Evolutionary conservation across 2,888 invertebrate species (phyloP).

Genomic region (Drosophila dives): DNA sequence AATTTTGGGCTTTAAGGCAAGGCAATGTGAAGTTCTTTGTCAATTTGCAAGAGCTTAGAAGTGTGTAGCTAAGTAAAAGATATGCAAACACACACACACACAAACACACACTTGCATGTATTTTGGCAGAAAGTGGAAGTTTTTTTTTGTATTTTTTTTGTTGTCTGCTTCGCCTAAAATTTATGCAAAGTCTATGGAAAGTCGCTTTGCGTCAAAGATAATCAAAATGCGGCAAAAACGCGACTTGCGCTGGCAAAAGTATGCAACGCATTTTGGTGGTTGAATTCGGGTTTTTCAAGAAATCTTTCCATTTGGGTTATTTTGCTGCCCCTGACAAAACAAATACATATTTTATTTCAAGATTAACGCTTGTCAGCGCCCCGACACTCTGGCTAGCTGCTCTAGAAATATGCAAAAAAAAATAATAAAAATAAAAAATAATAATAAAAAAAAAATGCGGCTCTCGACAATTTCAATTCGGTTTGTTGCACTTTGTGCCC

Average conservation of each 20-base stretch:
- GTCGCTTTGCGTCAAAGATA: constrained; percentile 70
- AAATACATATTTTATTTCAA: constrained; percentile 75
- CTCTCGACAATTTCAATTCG: constrained; percentile 64
- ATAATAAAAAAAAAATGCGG: constrained; percentile 8
- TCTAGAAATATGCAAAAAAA: constrained; percentile 57
- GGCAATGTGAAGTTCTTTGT: constrained; percentile 70
- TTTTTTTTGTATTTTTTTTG: constrained; percentile 14
- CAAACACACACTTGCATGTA: constrained; percentile 28
- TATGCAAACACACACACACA: constrained; percentile 24
- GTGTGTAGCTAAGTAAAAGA: constrained; percentile 69
- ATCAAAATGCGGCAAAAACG: constrained; percentile 59
- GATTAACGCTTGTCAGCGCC: constrained; percentile 73
- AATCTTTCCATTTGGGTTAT: constrained; percentile 2
- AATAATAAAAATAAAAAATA: too few relatives aligned
- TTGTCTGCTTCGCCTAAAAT: constrained; percentile 50
- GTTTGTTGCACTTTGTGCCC: constrained; percentile 76
- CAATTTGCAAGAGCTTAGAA: constrained; percentile 78
- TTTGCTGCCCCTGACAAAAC: constrained; percentile 37
- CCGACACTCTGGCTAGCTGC: constrained; percentile 10
- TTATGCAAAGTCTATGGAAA: constrained; percentile 78
- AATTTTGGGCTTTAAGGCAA: constrained; percentile 17
- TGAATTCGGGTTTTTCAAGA: constrained; percentile 46
- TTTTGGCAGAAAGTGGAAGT: constrained; percentile 38
- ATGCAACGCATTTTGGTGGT: constrained; percentile 68
- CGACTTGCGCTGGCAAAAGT: constrained; percentile 58